phyloP scores from a whole-genome alignment of 2,888 invertebrate species.

The Trichopria drosophilae region DNA sequence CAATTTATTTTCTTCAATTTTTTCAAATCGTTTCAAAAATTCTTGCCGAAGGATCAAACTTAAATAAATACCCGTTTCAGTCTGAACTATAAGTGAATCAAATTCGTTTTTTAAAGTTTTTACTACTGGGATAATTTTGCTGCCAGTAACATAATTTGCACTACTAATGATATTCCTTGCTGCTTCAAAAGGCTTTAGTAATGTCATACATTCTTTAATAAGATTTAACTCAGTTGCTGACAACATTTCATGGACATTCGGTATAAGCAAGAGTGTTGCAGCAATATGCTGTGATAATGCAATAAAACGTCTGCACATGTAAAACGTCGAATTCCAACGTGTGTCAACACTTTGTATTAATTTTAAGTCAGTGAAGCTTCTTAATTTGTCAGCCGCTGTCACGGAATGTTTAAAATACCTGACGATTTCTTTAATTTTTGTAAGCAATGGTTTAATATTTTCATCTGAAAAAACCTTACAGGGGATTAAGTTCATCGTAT shows the following conservation, averaged over 20 bases:
- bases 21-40: constrained; percentile 24
- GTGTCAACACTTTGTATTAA: constrained; percentile 35
- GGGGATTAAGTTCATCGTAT: constrained; percentile 36
- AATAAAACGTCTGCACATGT: constrained; percentile 35
- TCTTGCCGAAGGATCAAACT: constrained; percentile 22
- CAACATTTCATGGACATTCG: constrained; percentile 28
- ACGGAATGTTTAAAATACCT: constrained; percentile 36
- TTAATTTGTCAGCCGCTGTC: constrained; percentile 30
- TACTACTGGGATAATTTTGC: constrained; percentile 30
- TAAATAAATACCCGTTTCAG: constrained; percentile 18
- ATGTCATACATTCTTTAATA: constrained; percentile 32
- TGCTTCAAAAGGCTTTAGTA: constrained; percentile 39
- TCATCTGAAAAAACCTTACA: constrained; percentile 23
- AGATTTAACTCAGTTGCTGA: constrained; percentile 31
- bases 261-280: constrained; percentile 34
- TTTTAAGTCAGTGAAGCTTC: constrained; percentile 22
- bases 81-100: constrained; percentile 13
- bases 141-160: constrained; percentile 34
- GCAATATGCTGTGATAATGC: constrained; percentile 32
- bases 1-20: constrained; percentile 24
- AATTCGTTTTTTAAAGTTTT: constrained; percentile 29
- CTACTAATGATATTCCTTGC: constrained; percentile 39
- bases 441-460: constrained; percentile 22
- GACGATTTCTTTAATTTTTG: constrained; percentile 35
- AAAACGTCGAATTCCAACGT: constrained; percentile 36